phyloP scores from a whole-genome alignment of 2,888 invertebrate species.

The Gandaritis pyraliata region DNA sequence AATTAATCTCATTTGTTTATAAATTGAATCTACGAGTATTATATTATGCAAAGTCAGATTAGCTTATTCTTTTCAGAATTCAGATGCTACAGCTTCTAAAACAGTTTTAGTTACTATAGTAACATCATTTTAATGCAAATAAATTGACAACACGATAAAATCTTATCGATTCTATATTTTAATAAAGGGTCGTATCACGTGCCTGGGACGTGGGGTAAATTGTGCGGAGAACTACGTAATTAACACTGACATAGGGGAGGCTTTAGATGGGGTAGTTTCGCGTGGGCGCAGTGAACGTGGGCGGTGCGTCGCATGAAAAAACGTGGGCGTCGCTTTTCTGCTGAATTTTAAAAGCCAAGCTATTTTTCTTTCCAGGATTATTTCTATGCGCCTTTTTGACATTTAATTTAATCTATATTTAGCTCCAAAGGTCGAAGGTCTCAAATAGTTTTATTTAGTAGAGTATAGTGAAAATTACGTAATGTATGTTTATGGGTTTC shows the following conservation, averaged over 20 bases:
- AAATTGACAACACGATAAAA: neutral
- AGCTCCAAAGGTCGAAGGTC: neutral
- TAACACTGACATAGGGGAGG: constrained; percentile 31
- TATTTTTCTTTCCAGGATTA: constrained; percentile 27
- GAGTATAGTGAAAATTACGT: no score
- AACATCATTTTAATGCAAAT: no score
- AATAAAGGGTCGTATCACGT: constrained; percentile 7
- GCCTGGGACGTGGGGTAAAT: neutral
- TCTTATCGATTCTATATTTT: neutral
- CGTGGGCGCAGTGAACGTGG: constrained; percentile 46
- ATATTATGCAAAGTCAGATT: no score
- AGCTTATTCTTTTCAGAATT: no score
- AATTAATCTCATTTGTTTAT: no score
- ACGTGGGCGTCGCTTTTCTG: constrained; percentile 42
- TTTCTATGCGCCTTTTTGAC: constrained; percentile 5
- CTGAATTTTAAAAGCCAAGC: constrained; percentile 35
- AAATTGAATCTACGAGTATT: no score
- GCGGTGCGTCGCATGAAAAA: constrained; percentile 30
- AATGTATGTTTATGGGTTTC: no score
- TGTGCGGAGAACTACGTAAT: constrained; percentile 19
- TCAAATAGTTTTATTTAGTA: neutral
- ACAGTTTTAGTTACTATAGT: no score
- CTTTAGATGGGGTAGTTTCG: constrained; percentile 27
- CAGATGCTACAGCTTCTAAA: no score
- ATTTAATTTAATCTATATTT: constrained; percentile 3